phyloP scores from a whole-genome alignment of 2,888 invertebrate genomes.

The Drosophila formosana region DNA sequence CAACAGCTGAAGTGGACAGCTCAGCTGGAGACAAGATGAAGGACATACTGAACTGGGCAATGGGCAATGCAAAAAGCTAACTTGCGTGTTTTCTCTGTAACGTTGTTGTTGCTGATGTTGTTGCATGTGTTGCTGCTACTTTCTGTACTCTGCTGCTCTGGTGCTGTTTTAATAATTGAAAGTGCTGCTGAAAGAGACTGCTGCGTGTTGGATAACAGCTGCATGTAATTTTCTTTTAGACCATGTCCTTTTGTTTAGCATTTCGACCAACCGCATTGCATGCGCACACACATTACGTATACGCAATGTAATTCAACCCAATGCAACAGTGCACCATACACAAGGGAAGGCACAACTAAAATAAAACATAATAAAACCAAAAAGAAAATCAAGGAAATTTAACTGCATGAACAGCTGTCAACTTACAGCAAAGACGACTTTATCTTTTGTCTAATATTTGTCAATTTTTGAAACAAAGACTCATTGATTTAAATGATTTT shows the following conservation, averaged over 20 bases:
- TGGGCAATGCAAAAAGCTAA: slow-evolving; percentile 35
- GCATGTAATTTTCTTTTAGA: slow-evolving; percentile 37
- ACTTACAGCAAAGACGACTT: slow-evolving; percentile 1
- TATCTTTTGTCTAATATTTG: slow-evolving; percentile 3
- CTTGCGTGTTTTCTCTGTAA: slow-evolving; percentile 26
- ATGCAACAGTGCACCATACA: not conserved
- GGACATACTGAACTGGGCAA: slow-evolving; percentile 18
- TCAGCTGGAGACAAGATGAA: slow-evolving; percentile 16
- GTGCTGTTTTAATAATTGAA: slow-evolving; percentile 75
- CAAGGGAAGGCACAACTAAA: not conserved
- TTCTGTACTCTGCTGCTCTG: slow-evolving; percentile 23
- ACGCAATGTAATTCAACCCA: slow-evolving; percentile 31
- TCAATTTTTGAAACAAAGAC: not conserved
- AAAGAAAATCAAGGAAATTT: not conserved
- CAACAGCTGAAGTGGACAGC: not conserved
- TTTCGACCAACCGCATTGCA: slow-evolving; percentile 44
- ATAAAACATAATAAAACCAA: not conserved
- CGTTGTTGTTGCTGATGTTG: slow-evolving; percentile 13
- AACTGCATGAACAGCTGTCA: slow-evolving; percentile 12
- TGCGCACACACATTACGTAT: slow-evolving; percentile 42
- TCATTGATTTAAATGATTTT: not conserved
- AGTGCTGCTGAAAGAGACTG: slow-evolving; percentile 57
- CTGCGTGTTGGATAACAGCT: slow-evolving; percentile 30
- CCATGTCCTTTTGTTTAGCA: slow-evolving; percentile 50
- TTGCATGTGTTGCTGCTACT: slow-evolving; percentile 11